Conservation (phyloP, 2,113 vertebrate species). For the Oryzias javanicus region DNA sequence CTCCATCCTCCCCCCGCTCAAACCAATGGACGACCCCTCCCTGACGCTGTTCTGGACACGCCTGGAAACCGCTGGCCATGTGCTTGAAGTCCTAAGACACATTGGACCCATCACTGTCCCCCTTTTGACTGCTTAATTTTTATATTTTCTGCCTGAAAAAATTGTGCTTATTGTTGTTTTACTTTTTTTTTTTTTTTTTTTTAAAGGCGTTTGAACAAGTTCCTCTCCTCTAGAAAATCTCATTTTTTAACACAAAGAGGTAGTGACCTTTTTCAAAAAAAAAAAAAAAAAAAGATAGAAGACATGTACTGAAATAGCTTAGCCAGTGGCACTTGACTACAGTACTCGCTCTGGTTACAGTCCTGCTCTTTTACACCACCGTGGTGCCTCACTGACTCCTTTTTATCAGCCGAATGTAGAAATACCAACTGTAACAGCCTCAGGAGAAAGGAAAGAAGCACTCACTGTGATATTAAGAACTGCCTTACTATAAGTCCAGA, state of each 20-base stretch:
- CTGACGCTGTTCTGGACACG: constrained; percentile 26
- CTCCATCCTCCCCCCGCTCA: constrained; percentile 4
- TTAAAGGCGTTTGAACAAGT: too few relatives aligned
- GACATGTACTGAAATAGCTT: constrained; percentile 14
- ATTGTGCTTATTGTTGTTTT: too few relatives aligned
- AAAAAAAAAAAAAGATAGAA: constrained; percentile 1
- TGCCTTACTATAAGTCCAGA: constrained; percentile 18
- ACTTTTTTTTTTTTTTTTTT: too few relatives aligned
- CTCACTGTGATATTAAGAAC: constrained; percentile 32
- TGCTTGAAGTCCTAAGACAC: constrained; percentile 33
- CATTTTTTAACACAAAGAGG: constrained; percentile 41
- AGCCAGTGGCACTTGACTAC: constrained; percentile 14
- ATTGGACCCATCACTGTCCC: constrained; percentile 12
- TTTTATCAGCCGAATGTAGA: constrained; percentile 25
- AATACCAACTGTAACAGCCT: constrained; percentile 31
- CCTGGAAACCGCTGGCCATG: constrained; percentile 44
- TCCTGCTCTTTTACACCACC: constrained; percentile 22
- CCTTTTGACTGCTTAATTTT: constrained; percentile 62
- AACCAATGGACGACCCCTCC: constrained; percentile 11
- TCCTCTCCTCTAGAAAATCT: constrained; percentile 33
- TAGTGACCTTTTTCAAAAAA: constrained; percentile 22
- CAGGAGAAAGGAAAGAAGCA: constrained; percentile 15
- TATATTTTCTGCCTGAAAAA: constrained; percentile 48
- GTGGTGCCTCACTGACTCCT: constrained; percentile 13
- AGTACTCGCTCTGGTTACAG: constrained; percentile 2